A percentile compares a stretch with the other conserved stretches of the same genome.
These are phyloP conservation scores for Physocephala rufipes DNA, from an alignment of 2,888 invertebrate species.

Conservation along the genomic window DNA sequence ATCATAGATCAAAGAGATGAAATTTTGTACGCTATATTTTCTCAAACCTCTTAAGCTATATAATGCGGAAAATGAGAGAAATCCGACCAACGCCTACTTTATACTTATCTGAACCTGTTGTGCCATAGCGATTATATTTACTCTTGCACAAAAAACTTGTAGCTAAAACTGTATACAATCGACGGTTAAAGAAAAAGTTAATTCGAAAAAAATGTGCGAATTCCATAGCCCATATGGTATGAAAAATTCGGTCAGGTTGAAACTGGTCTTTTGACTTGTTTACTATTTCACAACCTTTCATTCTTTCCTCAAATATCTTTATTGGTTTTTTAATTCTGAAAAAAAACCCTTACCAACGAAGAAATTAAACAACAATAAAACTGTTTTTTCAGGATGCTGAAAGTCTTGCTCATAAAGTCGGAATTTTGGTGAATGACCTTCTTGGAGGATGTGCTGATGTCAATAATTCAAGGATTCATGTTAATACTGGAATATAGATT, in stretches of 20 bases:
- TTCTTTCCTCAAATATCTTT: neutral
- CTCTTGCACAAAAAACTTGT: neutral
- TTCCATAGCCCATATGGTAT: neutral
- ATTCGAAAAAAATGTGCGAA: neutral
- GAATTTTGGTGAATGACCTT: conserved; percentile 76
- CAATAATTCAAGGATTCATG: conserved; percentile 52
- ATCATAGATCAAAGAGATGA: too few species aligned
- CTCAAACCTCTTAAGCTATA: too few species aligned
- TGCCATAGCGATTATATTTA: neutral
- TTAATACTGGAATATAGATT: conserved; percentile 60
- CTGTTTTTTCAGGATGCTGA: conserved; percentile 69
- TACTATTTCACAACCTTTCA: neutral
- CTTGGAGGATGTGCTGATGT: conserved; percentile 83
- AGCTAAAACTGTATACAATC: neutral
- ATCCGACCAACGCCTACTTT: neutral
- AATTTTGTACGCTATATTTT: too few species aligned
- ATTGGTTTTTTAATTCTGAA: neutral
- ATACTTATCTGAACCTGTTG: neutral
- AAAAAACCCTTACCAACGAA: neutral
- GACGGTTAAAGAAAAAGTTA: neutral
- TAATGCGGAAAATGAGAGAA: neutral
- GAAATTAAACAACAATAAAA: neutral
- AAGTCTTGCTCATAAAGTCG: conserved; percentile 78
- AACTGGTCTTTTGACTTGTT: neutral
- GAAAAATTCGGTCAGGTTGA: neutral